Percentiles rank a stretch among this genome's conserved stretches.
These are phyloP conservation scores for Ranitomeya imitator DNA, from an alignment of 2,113 vertebrate genomes.

Conservation along the genomic window DNA sequence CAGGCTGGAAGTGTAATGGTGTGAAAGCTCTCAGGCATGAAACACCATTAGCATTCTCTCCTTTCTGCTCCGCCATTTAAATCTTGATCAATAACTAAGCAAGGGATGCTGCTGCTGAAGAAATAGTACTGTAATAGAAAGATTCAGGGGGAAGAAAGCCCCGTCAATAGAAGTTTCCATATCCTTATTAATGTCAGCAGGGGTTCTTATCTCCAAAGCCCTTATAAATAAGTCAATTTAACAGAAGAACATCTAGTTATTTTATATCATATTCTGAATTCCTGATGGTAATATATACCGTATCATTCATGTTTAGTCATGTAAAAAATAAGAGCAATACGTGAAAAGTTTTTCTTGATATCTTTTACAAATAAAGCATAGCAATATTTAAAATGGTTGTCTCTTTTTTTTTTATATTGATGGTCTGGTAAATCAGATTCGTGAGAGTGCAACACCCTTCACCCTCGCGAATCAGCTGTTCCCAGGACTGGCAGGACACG, in stretches of 20 bases:
- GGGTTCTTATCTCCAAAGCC: constrained; percentile 14
- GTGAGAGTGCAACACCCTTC: too few species aligned
- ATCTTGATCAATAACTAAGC: constrained; percentile 31
- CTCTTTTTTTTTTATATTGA: too few species aligned
- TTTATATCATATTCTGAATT: neutral
- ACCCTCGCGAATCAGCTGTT: too few species aligned
- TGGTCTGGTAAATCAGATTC: too few species aligned
- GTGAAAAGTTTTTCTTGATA: neutral
- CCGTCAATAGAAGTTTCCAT: constrained; percentile 30
- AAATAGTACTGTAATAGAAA: constrained; percentile 31
- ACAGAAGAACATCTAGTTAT: constrained; percentile 5
- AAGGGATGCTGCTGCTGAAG: constrained; percentile 5
- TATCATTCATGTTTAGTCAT: neutral
- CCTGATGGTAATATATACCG: neutral
- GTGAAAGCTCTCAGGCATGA: constrained; percentile 19
- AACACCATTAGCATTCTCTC: constrained; percentile 30
- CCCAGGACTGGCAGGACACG: too few species aligned
- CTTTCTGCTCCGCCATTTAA: constrained; percentile 10
- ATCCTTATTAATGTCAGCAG: constrained; percentile 26
- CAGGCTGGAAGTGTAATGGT: constrained; percentile 7
- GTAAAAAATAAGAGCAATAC: neutral
- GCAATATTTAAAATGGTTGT: neutral
- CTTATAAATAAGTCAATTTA: constrained; percentile 32
- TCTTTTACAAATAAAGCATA: too few species aligned
- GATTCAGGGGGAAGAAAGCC: constrained; percentile 27